Percentiles rank a stretch among this genome's conserved stretches.
These are phyloP conservation scores for Dendrocincla fuliginosa DNA, from an alignment of 2,797 vertebrate genomes.

Conservation along the genomic window DNA sequence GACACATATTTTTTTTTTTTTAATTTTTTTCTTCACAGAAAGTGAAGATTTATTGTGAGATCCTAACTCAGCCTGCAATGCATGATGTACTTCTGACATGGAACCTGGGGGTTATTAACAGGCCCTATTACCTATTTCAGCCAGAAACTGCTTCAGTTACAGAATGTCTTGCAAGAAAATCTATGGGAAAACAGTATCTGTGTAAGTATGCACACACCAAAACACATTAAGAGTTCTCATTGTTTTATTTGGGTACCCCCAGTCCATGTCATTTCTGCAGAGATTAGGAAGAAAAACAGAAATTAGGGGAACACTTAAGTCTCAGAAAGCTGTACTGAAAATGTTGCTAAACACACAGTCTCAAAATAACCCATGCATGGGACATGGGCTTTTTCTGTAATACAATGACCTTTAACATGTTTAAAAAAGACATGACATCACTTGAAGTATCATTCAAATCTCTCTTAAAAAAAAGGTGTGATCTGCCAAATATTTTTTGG, in stretches of 20 bases:
- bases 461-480: not conserved
- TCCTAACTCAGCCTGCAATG: not conserved
- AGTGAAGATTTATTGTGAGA: not conserved
- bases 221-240: not conserved
- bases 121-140: not conserved
- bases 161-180: not conserved
- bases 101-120: not conserved
- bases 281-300: not conserved
- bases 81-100: not conserved
- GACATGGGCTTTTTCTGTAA: not conserved
- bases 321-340: not conserved
- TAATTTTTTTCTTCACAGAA: not conserved
- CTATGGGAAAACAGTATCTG: not conserved
- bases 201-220: not conserved
- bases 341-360: not conserved
- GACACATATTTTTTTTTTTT: not conserved
- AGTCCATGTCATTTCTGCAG: not conserved
- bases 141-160: not conserved
- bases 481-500: not conserved
- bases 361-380: not conserved
- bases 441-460: not conserved
- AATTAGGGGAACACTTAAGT: not conserved
- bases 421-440: not conserved
- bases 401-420: not conserved
- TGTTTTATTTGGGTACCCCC: not conserved